Conservation (phyloP, 2,888 invertebrate species). For the Escarpia spicata region DNA sequence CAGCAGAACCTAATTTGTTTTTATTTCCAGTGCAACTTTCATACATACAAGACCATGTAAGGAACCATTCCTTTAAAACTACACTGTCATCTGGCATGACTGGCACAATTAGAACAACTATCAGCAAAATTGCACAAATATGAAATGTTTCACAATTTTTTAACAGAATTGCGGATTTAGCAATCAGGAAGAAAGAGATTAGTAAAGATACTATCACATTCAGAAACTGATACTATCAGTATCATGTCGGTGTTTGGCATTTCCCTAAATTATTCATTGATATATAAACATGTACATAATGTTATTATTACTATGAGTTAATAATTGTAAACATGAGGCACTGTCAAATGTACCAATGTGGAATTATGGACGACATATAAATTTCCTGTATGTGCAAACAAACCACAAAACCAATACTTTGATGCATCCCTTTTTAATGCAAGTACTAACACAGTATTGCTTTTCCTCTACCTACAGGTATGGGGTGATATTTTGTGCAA, state of each 20-base stretch:
- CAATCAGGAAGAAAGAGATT: too few species aligned
- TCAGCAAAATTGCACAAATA: background rate
- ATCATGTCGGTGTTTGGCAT: too few species aligned
- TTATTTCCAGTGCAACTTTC: background rate
- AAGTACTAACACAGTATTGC: background rate
- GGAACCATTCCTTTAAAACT: background rate
- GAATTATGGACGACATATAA: background rate
- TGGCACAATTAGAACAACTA: background rate
- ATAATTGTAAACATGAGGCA: background rate
- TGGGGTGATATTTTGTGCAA: background rate
- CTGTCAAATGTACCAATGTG: background rate
- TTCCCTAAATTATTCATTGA: too few species aligned
- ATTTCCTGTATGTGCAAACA: background rate
- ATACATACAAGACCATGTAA: background rate
- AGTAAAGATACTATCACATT: too few species aligned
- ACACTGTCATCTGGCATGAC: background rate
- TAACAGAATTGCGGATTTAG: too few species aligned
- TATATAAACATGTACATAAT: too few species aligned
- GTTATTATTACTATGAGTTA: background rate
- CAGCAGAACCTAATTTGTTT: background rate
- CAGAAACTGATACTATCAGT: too few species aligned
- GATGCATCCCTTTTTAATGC: background rate
- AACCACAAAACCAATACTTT: background rate
- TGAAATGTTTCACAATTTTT: too few species aligned
- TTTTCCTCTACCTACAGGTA: background rate